Conservation (phyloP, 1,140 invertebrate genomes). For the Druon quercuslanigerum region DNA sequence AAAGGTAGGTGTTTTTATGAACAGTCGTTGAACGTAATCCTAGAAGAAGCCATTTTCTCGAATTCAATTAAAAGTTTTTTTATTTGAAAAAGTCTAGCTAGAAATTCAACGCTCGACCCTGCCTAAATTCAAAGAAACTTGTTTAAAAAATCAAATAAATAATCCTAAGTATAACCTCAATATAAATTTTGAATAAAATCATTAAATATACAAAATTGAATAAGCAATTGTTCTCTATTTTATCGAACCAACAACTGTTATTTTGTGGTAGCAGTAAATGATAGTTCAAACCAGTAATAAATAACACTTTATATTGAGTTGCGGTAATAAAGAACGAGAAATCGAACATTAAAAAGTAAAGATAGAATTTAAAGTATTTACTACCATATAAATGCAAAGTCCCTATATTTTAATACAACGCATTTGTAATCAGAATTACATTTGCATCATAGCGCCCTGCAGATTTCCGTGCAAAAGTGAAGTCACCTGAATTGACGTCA, state of each 20-base stretch:
- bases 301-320: constrained; percentile 17
- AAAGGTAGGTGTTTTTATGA: too few relatives aligned
- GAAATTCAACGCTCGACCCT: too few relatives aligned
- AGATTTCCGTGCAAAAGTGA: not conserved
- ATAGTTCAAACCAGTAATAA: not conserved
- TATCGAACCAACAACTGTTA: not conserved
- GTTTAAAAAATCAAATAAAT: not conserved
- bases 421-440: constrained; percentile 18
- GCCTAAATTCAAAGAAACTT: too few relatives aligned
- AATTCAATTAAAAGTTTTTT: too few relatives aligned
- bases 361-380: not conserved
- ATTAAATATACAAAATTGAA: not conserved
- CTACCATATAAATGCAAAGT: not conserved
- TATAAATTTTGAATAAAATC: not conserved
- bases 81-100: too few relatives aligned
- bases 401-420: not conserved
- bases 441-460: not conserved
- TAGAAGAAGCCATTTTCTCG: too few relatives aligned
- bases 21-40: too few relatives aligned
- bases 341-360: not conserved
- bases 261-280: not conserved
- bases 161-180: not conserved
- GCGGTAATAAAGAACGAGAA: constrained; percentile 9
- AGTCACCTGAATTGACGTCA: not conserved
- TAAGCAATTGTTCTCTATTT: not conserved